phyloP scores from a whole-genome alignment of 2,797 vertebrate species.

The Limosa lapponica region DNA sequence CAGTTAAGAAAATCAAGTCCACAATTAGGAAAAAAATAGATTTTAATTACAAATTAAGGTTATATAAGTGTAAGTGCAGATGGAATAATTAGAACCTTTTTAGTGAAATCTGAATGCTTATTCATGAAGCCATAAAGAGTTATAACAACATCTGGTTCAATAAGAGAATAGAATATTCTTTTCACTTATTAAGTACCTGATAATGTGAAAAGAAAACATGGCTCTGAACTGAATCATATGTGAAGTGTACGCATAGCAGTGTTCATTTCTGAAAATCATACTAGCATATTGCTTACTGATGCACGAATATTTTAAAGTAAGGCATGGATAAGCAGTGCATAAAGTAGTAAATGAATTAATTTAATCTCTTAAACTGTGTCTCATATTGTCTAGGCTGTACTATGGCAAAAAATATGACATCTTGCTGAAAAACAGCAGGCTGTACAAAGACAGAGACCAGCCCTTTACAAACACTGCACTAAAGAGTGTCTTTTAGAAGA shows the following conservation, averaged over 20 bases:
- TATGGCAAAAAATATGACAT: not conserved
- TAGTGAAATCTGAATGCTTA: conserved; percentile 29
- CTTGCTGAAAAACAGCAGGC: not conserved
- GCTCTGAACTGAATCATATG: not conserved
- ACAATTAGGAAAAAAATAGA: conserved; percentile 46
- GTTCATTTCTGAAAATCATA: conserved; percentile 2
- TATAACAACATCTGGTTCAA: conserved; percentile 42
- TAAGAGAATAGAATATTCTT: conserved; percentile 7
- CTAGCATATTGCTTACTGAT: not conserved
- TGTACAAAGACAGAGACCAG: not conserved
- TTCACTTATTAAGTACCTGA: not conserved
- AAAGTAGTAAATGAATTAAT: not conserved
- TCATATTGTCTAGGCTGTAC: not conserved
- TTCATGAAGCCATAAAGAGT: conserved; percentile 5
- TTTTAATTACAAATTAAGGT: conserved; percentile 61
- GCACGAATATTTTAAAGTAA: not conserved
- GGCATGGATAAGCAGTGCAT: not conserved
- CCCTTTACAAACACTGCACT: not conserved
- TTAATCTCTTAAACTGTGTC: not conserved
- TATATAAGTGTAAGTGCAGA: conserved; percentile 42
- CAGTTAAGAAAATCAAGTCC: conserved; percentile 35
- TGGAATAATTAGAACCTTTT: conserved; percentile 48
- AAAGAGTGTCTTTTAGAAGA: not conserved
- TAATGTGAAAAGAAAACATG: not conserved
- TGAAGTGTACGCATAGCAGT: not conserved